Base-by-base conservation (phyloP, 2,888 invertebrate genomes). In the Erynnis tages region DNA sequence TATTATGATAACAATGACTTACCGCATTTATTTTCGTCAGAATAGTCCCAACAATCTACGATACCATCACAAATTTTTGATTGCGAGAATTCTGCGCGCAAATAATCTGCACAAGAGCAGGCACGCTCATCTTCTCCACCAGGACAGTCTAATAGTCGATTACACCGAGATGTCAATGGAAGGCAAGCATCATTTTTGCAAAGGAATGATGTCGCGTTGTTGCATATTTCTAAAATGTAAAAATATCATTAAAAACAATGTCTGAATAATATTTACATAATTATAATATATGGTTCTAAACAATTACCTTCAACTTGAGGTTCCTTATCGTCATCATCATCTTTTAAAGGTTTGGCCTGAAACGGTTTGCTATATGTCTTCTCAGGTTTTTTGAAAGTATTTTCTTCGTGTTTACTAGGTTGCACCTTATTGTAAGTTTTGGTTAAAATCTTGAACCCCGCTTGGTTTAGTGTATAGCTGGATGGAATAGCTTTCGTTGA, bases 11-110 rank as follows among this genome's bases (percentile, higher is more conserved):
- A 38, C 8, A 14, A 46, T 2, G 10, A 23, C 79, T 79, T 89
- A 94, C 94, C 94, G 73, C 95, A 95, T 60, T 92, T 90, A 65
- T 92, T 92, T 79, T 95, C 95, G 73, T 95, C 95, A 0, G 94
- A 93, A 69, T 92, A 94, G 72, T 95, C 95, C 92, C 93, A 94
- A 67, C 95, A 95, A 67, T 95, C 95, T 1, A 94, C 92, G 17
- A 94, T 90, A 1, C 95, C 95, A 65, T 95, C 95, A 69, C 95
- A 95, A 43, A 95, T 93, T 76, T 95, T 95, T 8, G 93, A 90
- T 55, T 92, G 86, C 0, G 94, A 87, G 58, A 92, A 91, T 66
- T 94, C 94, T 1, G 94, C 92, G 50, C 90, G 90, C 32, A 95
- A 75, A 64, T 94, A 94, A 75, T 95, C 94, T 5, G 94, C 94